Conservation (phyloP, 2,113 vertebrate genomes). For the Empidonax alnorum region DNA sequence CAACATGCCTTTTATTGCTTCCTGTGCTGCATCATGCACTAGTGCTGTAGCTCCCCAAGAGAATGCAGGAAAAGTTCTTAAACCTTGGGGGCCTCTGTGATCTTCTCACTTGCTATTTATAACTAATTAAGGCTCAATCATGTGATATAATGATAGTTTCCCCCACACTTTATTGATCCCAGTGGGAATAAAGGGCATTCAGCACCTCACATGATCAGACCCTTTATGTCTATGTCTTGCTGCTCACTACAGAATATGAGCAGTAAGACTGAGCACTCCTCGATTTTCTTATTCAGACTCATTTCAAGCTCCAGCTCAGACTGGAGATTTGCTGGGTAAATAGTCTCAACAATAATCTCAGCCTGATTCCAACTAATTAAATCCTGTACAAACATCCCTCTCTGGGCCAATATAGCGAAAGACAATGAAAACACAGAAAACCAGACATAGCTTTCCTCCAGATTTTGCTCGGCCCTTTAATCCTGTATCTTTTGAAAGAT, state of each 20-base stretch:
- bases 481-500: constrained; percentile 93
- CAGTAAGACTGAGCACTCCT: constrained; percentile 44
- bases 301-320: constrained; percentile 86
- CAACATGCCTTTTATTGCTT: not conserved
- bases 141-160: not conserved
- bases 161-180: not conserved
- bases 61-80: not conserved
- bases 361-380: constrained; percentile 97
- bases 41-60: not conserved
- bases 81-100: not conserved
- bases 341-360: constrained; percentile 89
- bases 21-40: not conserved
- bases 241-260: constrained; percentile 44
- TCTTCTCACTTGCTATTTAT: not conserved
- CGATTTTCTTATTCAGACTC: constrained; percentile 75
- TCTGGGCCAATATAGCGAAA: constrained; percentile 83
- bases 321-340: constrained; percentile 91
- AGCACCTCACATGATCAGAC: not conserved
- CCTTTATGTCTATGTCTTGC: not conserved
- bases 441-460: constrained; percentile 82
- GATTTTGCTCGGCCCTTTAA: constrained; percentile 88
- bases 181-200: constrained; percentile 9
- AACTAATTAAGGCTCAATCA: not conserved
- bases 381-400: constrained; percentile 95
- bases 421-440: constrained; percentile 81